These are phyloP conservation scores for Sebastes alutus DNA, from an alignment of 2,797 vertebrate genomes.

Conservation along the genomic window DNA sequence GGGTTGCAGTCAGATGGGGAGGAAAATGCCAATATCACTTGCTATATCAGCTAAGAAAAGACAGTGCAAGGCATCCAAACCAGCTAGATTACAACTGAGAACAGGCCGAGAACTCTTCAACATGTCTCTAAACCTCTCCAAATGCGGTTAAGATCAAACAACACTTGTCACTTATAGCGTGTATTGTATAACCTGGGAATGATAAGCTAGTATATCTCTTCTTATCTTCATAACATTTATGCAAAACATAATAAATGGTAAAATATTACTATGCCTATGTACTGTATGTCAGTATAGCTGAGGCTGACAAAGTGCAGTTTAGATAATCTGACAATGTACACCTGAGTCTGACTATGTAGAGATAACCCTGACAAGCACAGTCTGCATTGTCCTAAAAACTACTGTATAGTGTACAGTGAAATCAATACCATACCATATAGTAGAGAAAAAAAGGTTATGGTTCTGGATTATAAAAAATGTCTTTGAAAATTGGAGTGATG, in stretches of 20 bases:
- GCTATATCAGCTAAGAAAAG: conserved; percentile 38
- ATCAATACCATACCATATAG: neutral
- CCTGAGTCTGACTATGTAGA: neutral
- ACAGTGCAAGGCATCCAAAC: conserved; percentile 20
- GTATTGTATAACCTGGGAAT: neutral
- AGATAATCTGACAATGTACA: neutral
- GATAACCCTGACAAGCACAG: neutral
- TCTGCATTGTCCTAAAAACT: neutral
- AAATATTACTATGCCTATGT: too few relatives aligned
- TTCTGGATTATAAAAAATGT: neutral
- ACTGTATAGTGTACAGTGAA: neutral
- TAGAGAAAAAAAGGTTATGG: neutral
- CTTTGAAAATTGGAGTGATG: neutral
- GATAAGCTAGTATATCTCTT: neutral
- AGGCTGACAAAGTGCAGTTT: neutral
- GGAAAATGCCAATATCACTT: conserved; percentile 53
- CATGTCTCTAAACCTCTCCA: neutral
- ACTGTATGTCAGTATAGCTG: neutral
- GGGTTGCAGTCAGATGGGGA: conserved; percentile 46
- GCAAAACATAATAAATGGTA: too few relatives aligned
- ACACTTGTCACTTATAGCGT: neutral
- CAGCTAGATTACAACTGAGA: conserved; percentile 21
- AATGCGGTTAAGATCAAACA: neutral
- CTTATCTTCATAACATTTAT: neutral
- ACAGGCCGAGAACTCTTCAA: conserved; percentile 5